Evolutionary conservation across 1,140 invertebrate genomes (phyloP).

Genomic region (Drosophila kurseongensis): DNA sequence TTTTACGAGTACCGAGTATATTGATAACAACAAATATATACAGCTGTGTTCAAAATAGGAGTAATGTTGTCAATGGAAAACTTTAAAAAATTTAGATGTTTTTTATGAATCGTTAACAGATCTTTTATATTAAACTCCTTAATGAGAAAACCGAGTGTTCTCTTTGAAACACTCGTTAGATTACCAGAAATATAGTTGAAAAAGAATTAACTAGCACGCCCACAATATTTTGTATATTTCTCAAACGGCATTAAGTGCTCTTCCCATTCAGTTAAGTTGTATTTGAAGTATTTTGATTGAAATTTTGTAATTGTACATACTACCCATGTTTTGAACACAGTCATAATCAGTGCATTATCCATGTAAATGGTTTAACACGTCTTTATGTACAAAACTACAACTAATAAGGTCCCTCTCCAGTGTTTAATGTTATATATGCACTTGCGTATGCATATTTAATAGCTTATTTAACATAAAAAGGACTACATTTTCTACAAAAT

Average conservation of each 20-base stretch:
- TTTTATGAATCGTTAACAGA: no score
- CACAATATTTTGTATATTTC: no score
- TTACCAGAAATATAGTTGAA: no score
- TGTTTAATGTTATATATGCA: slow-evolving; percentile 46
- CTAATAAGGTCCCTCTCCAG: slow-evolving; percentile 83
- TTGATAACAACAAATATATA: not conserved
- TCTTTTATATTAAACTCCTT: no score
- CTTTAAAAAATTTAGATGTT: not conserved
- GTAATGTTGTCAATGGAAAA: not conserved
- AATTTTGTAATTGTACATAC: not conserved
- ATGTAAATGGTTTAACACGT: slow-evolving; percentile 27
- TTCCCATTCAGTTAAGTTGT: not conserved
- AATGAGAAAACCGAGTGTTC: no score
- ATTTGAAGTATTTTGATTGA: not conserved
- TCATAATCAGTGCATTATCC: slow-evolving; percentile 9
- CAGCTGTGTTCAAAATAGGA: slow-evolving; percentile 4
- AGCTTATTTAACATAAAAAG: slow-evolving; percentile 22
- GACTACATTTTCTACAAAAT: slow-evolving; percentile 42
- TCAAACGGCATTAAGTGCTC: no score
- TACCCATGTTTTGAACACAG: not conserved
- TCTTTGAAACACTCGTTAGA: no score
- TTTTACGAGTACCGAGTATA: not conserved
- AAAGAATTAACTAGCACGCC: no score
- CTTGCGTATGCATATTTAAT: slow-evolving; percentile 22
- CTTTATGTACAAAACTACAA: slow-evolving; percentile 58